Conservation (phyloP, 2,888 invertebrate genomes). For the Lasioglossum malachurum region DNA sequence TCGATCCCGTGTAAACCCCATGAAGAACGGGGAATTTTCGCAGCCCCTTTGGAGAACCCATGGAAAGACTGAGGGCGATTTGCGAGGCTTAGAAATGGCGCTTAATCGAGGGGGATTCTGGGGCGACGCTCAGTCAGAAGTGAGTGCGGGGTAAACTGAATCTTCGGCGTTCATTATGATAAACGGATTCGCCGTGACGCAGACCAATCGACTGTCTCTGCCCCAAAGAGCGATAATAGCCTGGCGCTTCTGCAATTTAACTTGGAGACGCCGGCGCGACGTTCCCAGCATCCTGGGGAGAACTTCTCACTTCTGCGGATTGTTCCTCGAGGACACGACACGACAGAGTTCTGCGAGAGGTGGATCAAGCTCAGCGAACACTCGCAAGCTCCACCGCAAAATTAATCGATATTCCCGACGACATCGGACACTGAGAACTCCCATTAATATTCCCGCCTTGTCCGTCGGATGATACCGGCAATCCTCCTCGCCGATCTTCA, state of each 20-base stretch:
- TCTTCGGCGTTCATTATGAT: background rate
- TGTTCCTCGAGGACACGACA: constrained; percentile 40
- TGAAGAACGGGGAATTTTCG: no score
- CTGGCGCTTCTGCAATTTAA: constrained; percentile 59
- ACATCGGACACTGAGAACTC: background rate
- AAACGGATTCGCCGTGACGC: constrained; percentile 17
- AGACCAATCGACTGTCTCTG: background rate
- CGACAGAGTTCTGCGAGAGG: background rate
- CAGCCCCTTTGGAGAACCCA: no score
- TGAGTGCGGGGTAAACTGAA: background rate
- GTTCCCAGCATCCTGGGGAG: constrained; percentile 32
- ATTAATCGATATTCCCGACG: constrained; percentile 21
- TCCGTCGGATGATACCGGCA: background rate
- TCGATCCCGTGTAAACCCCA: no score
- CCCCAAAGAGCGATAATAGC: constrained; percentile 40
- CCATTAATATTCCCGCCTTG: background rate
- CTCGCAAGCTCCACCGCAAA: background rate
- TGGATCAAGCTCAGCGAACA: background rate
- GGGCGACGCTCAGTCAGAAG: background rate
- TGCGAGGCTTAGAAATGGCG: no score
- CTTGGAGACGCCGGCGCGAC: constrained; percentile 47
- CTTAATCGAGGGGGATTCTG: background rate
- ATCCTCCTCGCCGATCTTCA: background rate
- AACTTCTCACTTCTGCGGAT: constrained; percentile 46
- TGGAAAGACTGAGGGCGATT: no score